Evolutionary conservation across 2,113 vertebrate species (phyloP).

Genomic region (Pipra filicauda): DNA sequence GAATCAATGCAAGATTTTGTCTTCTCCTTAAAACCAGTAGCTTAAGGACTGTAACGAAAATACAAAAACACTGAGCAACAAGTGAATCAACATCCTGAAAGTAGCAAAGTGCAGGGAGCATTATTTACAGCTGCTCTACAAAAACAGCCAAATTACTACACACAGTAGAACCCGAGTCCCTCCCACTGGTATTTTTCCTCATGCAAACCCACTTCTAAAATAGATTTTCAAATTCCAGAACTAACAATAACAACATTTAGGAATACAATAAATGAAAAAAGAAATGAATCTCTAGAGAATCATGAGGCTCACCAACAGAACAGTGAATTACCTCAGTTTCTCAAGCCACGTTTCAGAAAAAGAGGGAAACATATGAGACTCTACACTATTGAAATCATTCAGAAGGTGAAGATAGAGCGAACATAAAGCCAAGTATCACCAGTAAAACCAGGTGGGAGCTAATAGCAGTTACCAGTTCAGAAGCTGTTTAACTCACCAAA

Average conservation of each 20-base stretch:
- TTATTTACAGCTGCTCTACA: neutral
- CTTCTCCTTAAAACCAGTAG: neutral
- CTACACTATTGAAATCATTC: neutral
- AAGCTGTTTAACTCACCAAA: neutral
- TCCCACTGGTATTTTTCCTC: neutral
- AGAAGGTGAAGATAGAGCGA: neutral
- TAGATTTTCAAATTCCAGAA: neutral
- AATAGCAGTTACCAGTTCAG: neutral
- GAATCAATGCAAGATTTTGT: neutral
- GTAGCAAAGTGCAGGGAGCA: neutral
- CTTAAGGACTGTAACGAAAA: neutral
- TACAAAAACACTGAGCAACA: neutral
- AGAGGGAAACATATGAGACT: neutral
- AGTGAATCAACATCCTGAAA: neutral
- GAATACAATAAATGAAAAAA: neutral
- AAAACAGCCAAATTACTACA: neutral
- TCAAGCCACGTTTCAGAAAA: neutral
- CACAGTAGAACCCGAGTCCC: neutral
- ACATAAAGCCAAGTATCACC: neutral
- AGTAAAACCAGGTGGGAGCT: neutral
- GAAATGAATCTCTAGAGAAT: neutral
- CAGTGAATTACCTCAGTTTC: neutral
- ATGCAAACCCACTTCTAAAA: neutral
- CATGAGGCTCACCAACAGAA: neutral
- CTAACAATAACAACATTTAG: neutral